A percentile compares a stretch with the other conserved stretches of the same genome.
Conservation (phyloP, 2,113 vertebrate species). For the Hystrix cristata region DNA sequence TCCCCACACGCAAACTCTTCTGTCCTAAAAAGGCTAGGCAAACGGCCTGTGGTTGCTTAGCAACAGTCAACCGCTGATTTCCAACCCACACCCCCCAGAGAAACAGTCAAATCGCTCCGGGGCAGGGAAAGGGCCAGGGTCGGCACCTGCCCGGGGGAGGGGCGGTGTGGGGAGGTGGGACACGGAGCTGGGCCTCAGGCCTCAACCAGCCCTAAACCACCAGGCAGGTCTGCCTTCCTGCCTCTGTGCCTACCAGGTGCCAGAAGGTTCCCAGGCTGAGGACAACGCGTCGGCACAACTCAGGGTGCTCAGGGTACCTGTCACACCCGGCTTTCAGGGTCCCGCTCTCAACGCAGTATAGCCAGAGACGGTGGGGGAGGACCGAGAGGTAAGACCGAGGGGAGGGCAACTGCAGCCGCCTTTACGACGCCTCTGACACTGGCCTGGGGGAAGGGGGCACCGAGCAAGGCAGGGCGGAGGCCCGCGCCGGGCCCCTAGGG, state of each 20-base stretch:
- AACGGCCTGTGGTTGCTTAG: constrained; percentile 8
- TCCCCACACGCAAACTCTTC: background rate
- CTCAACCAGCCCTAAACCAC: background rate
- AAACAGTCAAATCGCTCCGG: background rate
- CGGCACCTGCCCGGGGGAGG: background rate
- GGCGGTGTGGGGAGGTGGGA: no score
- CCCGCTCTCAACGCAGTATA: background rate
- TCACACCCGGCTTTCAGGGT: background rate
- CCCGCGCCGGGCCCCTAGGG: constrained; percentile 64
- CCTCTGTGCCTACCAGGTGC: background rate
- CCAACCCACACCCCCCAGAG: background rate
- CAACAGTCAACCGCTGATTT: background rate
- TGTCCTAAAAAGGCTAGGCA: background rate
- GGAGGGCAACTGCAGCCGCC: background rate
- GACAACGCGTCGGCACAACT: background rate
- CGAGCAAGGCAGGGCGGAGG: background rate
- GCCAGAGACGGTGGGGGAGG: background rate
- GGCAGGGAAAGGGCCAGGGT: background rate
- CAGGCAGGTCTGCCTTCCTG: background rate
- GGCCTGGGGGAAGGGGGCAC: background rate
- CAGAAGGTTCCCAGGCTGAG: background rate
- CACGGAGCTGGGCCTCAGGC: no score
- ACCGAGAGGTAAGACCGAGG: background rate
- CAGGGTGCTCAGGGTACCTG: background rate
- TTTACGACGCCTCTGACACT: background rate